Percentiles rank a stretch among this genome's conserved stretches.
phyloP scores from a whole-genome alignment of 2,888 invertebrate species.

The Ecliptopera silaceata region DNA sequence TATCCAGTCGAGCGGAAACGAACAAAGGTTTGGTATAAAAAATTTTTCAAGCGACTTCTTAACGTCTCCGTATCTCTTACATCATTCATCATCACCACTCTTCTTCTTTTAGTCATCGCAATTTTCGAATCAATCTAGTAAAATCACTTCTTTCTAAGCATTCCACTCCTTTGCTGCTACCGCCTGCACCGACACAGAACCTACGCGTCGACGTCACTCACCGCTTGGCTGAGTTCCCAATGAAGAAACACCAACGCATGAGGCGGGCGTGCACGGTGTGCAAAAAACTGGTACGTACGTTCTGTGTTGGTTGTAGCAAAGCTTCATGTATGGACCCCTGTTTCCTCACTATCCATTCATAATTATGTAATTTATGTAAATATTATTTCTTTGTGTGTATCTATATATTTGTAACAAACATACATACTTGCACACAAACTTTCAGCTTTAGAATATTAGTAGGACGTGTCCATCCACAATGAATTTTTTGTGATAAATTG shows the following conservation, averaged over 20 bases:
- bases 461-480: too few relatives aligned
- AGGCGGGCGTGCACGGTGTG: neutral
- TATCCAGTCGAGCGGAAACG: constrained; percentile 39
- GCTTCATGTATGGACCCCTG: neutral
- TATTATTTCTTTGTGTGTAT: neutral
- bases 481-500: too few relatives aligned
- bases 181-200: constrained; percentile 6
- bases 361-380: neutral
- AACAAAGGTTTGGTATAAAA: constrained; percentile 39
- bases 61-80: constrained; percentile 13
- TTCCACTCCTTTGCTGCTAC: neutral
- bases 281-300: constrained; percentile 3
- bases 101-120: too few relatives aligned
- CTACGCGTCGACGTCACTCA: too few relatives aligned
- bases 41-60: constrained; percentile 31
- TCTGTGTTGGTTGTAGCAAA: constrained; percentile 10
- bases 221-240: neutral
- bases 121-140: neutral
- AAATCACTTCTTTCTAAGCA: constrained; percentile 10
- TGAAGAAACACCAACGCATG: neutral
- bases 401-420: constrained; percentile 3
- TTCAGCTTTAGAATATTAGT: too few relatives aligned
- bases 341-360: constrained; percentile 1
- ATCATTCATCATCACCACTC: too few relatives aligned
- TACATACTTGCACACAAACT: too few relatives aligned